phyloP scores from a whole-genome alignment of 1,140 invertebrate species.

The Drosophila simulans region DNA sequence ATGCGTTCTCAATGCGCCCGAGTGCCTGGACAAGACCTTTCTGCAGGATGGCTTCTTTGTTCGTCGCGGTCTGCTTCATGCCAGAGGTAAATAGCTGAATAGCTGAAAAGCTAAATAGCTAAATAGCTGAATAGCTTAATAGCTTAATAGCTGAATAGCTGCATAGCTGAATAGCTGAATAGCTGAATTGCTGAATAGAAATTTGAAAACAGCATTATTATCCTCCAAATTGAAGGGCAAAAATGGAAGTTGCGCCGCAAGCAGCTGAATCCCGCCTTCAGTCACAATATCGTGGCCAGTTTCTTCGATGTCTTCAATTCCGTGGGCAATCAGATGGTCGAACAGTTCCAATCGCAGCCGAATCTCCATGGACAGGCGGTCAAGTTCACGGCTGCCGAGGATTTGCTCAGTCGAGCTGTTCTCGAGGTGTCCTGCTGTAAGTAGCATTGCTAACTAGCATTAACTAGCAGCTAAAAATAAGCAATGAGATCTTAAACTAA shows the following conservation, averaged over 20 bases:
- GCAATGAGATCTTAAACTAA: neutral
- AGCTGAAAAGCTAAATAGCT: too few relatives aligned
- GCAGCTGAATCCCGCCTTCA: constrained; percentile 79
- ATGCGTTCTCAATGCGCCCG: constrained; percentile 69
- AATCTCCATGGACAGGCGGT: constrained; percentile 55
- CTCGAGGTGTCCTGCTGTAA: constrained; percentile 79
- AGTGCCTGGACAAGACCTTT: constrained; percentile 77
- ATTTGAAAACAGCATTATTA: too few relatives aligned
- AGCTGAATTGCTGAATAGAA: too few relatives aligned
- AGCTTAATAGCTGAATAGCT: too few relatives aligned
- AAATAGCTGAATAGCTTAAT: too few relatives aligned
- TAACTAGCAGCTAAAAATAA: too few relatives aligned
- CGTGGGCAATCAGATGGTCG: constrained; percentile 71
- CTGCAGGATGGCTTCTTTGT: constrained; percentile 81
- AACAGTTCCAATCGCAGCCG: constrained; percentile 49
- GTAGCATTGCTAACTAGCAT: constrained; percentile 16
- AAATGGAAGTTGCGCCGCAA: constrained; percentile 77
- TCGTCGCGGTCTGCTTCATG: constrained; percentile 67
- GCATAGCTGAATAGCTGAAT: too few relatives aligned
- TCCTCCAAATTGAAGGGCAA: constrained; percentile 29
- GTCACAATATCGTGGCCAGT: constrained; percentile 71
- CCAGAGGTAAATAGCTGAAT: constrained; percentile 46
- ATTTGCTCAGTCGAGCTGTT: constrained; percentile 74
- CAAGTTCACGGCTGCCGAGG: constrained; percentile 69
- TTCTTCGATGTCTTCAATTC: constrained; percentile 76